Percentiles rank a stretch among this genome's conserved stretches.
phyloP scores from a whole-genome alignment of 1,140 invertebrate species.

The Drosophila simulans region DNA sequence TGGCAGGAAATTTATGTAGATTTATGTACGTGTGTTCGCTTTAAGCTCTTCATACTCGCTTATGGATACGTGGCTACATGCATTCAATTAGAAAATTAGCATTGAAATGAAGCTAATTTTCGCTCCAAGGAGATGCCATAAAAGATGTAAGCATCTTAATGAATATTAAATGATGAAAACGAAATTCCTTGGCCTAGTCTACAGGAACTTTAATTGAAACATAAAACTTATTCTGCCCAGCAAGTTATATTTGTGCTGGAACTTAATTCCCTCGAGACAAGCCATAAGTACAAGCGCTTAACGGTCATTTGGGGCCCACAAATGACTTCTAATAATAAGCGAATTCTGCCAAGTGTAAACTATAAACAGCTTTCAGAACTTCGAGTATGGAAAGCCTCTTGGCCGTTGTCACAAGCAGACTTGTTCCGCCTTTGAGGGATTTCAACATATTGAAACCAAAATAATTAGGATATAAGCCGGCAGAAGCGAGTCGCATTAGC shows the following conservation, averaged over 20 bases:
- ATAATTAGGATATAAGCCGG: conserved; percentile 59
- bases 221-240: neutral
- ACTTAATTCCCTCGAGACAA: neutral
- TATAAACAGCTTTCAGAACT: conserved; percentile 50
- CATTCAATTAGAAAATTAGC: conserved; percentile 66
- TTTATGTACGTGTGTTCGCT: conserved; percentile 22
- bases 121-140: conserved; percentile 31
- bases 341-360: conserved; percentile 32
- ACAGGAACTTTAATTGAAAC: conserved; percentile 4
- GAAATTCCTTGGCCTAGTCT: conserved; percentile 17
- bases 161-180: conserved; percentile 34
- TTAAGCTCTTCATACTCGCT: conserved; percentile 7
- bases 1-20: conserved; percentile 55
- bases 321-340: conserved; percentile 33
- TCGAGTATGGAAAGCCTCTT: conserved; percentile 2
- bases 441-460: conserved; percentile 28
- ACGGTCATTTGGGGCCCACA: conserved; percentile 28
- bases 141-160: conserved; percentile 44
- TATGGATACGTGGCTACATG: conserved; percentile 24
- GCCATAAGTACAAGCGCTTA: conserved; percentile 10
- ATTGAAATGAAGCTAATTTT: conserved; percentile 63
- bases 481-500: conserved; percentile 39
- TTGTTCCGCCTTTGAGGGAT: neutral
- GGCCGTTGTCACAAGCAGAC: neutral
- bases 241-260: neutral